Evolutionary conservation across 1,140 invertebrate species (phyloP).

Genomic region (Battus philenor): DNA sequence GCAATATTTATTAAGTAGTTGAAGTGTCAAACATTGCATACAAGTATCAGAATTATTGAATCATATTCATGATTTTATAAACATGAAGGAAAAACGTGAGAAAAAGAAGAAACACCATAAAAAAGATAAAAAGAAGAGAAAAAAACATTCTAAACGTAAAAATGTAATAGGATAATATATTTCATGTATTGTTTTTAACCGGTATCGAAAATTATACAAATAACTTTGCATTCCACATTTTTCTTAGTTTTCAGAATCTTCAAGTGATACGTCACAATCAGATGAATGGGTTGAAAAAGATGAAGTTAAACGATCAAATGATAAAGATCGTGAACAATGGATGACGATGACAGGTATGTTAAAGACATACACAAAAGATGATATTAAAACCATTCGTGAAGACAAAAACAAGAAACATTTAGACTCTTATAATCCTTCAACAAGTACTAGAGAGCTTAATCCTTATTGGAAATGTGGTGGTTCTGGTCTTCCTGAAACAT

Average conservation of each 20-base stretch:
- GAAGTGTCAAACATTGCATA: too few species aligned
- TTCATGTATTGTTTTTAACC: too few species aligned
- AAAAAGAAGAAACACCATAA: constrained; percentile 37
- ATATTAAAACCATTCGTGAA: constrained; percentile 64
- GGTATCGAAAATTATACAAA: too few species aligned
- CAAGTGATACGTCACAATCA: constrained; percentile 32
- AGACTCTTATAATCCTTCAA: constrained; percentile 82
- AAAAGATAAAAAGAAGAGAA: constrained; percentile 25
- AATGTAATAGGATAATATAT: constrained; percentile 13
- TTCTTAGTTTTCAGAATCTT: constrained; percentile 47
- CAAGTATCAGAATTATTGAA: too few species aligned
- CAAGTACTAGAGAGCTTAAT: constrained; percentile 88
- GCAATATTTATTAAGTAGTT: too few species aligned
- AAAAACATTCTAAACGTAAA: constrained; percentile 25
- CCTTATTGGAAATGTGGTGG: constrained; percentile 95
- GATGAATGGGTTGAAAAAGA: constrained; percentile 78
- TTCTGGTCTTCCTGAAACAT: constrained; percentile 81
- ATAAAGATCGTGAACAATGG: constrained; percentile 73
- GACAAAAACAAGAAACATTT: constrained; percentile 74
- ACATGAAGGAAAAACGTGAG: constrained; percentile 28
- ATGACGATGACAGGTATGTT: constrained; percentile 75
- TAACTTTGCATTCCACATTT: too few species aligned
- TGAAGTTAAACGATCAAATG: constrained; percentile 16
- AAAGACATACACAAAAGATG: constrained; percentile 68
- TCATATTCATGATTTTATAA: constrained; percentile 11